phyloP scores from a whole-genome alignment of 2,888 invertebrate species.

The Polydesmus complanatus region DNA sequence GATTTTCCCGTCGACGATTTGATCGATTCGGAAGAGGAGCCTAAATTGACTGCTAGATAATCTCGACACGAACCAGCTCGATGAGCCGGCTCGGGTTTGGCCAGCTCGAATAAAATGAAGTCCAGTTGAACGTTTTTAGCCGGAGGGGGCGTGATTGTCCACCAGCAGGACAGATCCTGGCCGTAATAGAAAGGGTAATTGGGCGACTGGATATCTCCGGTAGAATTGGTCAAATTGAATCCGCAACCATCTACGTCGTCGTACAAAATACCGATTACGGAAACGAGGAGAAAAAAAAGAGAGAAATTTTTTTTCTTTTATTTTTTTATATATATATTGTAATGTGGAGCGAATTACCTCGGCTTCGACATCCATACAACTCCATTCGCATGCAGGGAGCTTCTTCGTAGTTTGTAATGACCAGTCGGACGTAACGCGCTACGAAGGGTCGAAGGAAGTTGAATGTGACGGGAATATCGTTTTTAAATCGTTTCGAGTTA shows the following conservation, averaged over 20 bases:
- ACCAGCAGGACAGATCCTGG: constrained; percentile 23
- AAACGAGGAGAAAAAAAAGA: background rate
- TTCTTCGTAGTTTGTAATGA: constrained; percentile 21
- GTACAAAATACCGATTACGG: background rate
- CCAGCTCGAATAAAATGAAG: constrained; percentile 24
- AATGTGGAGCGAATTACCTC: constrained; percentile 16
- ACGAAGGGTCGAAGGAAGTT: constrained; percentile 23
- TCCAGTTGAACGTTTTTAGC: constrained; percentile 23
- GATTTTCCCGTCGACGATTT: constrained; percentile 20
- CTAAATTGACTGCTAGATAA: constrained; percentile 20
- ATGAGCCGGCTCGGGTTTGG: constrained; percentile 20
- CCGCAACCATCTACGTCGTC: constrained; percentile 20
- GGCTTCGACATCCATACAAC: constrained; percentile 23
- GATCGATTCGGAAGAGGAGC: constrained; percentile 18
- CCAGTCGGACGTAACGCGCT: constrained; percentile 21
- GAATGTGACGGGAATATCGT: constrained; percentile 22
- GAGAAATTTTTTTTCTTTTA: background rate
- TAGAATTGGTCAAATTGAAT: constrained; percentile 17
- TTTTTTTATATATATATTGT: background rate
- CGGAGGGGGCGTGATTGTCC: constrained; percentile 23
- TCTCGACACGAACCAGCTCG: constrained; percentile 21
- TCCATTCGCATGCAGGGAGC: constrained; percentile 24
- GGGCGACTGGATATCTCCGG: constrained; percentile 21
- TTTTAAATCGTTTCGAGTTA: constrained; percentile 20
- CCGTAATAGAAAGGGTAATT: constrained; percentile 25